phyloP scores from a whole-genome alignment of 1,140 invertebrate species.

The Sesamia nonagrioides region DNA sequence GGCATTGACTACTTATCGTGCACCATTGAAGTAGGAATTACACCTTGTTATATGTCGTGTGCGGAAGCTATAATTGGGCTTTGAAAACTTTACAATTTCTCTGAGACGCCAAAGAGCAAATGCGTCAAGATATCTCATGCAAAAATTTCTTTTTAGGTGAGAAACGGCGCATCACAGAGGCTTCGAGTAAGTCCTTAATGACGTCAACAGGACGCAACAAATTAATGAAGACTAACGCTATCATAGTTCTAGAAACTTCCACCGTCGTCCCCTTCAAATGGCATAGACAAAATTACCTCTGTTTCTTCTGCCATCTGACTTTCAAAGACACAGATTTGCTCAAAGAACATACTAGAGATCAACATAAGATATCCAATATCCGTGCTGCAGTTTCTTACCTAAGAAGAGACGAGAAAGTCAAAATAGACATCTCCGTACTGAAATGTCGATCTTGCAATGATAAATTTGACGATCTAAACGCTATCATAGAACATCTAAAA shows the following conservation, averaged over 20 bases:
- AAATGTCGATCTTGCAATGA: slow-evolving; percentile 66
- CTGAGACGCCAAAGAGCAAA: background rate
- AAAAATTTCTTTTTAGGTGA: slow-evolving; percentile 80
- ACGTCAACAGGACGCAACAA: slow-evolving; percentile 76
- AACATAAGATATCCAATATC: slow-evolving; percentile 68
- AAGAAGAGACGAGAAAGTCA: slow-evolving; percentile 79
- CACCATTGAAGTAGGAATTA: too few species aligned
- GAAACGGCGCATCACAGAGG: slow-evolving; percentile 58
- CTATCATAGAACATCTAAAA: slow-evolving; percentile 69
- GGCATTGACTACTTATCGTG: too few species aligned
- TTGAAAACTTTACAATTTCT: background rate
- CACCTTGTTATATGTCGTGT: too few species aligned
- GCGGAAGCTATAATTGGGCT: too few species aligned
- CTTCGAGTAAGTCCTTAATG: slow-evolving; percentile 69
- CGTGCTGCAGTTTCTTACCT: slow-evolving; percentile 77
- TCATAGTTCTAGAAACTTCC: slow-evolving; percentile 73
- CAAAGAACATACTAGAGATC: slow-evolving; percentile 71
- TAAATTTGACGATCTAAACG: slow-evolving; percentile 55
- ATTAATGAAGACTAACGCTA: slow-evolving; percentile 78
- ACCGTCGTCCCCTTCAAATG: slow-evolving; percentile 79
- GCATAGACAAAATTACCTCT: slow-evolving; percentile 80
- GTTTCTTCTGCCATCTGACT: slow-evolving; percentile 77
- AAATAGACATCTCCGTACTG: slow-evolving; percentile 73
- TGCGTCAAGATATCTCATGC: slow-evolving; percentile 22
- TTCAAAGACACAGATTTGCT: slow-evolving; percentile 67